Evolutionary conservation across 2,113 vertebrate genomes (phyloP).

Genomic region (Mugil cephalus): DNA sequence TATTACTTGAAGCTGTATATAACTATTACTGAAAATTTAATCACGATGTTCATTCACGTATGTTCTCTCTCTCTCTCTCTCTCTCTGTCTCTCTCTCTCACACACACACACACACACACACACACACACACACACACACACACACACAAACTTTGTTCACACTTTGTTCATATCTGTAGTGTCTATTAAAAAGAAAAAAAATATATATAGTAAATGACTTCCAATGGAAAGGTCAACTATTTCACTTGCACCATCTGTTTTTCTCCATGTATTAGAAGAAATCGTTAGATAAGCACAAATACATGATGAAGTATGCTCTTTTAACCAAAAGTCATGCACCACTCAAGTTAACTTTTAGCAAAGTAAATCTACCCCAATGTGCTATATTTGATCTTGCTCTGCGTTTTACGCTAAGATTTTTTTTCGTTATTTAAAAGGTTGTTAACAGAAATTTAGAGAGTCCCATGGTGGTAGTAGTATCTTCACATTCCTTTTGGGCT

Average conservation of each 20-base stretch:
- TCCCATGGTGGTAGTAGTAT: constrained; percentile 24
- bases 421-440: constrained; percentile 19
- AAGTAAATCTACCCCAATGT: background rate
- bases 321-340: no score
- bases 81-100: no score
- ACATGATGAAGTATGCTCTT: no score
- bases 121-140: no score
- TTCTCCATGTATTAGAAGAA: constrained; percentile 38
- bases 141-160: no score
- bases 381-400: background rate
- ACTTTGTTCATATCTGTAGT: no score
- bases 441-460: constrained; percentile 19
- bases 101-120: no score
- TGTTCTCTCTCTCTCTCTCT: no score
- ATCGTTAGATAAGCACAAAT: constrained; percentile 15
- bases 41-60: no score
- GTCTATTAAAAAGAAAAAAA: no score
- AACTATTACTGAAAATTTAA: no score
- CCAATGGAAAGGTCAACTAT: constrained; percentile 47
- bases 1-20: no score
- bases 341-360: background rate
- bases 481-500: constrained; percentile 10
- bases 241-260: constrained; percentile 18
- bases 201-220: constrained; percentile 47
- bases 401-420: constrained; percentile 6